Evolutionary conservation across 2,113 vertebrate species (phyloP).

Genomic region (Cynopterus brachyotis): DNA sequence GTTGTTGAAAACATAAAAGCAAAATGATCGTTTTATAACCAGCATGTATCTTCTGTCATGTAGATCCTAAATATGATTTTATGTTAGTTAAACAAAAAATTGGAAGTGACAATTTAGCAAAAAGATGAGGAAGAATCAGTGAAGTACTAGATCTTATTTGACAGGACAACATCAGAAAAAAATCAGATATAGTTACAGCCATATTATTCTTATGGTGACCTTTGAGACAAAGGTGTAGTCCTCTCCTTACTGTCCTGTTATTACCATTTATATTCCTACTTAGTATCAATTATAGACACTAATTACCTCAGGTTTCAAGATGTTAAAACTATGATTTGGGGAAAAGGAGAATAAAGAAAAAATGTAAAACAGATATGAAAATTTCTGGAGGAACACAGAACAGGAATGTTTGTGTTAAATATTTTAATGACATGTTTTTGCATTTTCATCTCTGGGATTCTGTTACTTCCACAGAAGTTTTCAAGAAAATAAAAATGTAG

Average conservation of each 20-base stretch:
- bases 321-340: not conserved
- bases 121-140: not conserved
- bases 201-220: not conserved
- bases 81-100: slow-evolving; percentile 19
- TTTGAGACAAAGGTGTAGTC: not conserved
- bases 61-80: not conserved
- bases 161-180: not conserved
- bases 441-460: slow-evolving; percentile 47
- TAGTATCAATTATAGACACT: not conserved
- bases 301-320: not conserved
- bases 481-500: slow-evolving; percentile 23
- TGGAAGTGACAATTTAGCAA: not conserved
- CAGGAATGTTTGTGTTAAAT: slow-evolving; percentile 18
- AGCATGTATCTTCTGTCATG: not conserved
- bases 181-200: not conserved
- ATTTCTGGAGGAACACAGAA: not conserved
- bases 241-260: not conserved
- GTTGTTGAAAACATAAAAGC: not conserved
- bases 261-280: slow-evolving; percentile 16
- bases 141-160: not conserved
- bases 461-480: not conserved
- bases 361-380: not conserved
- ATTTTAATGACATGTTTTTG: slow-evolving; percentile 14
- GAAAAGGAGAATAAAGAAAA: not conserved
- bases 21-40: not conserved